Evolutionary conservation across 2,888 invertebrate species (phyloP).

Genomic region (Cryptophagus acutangulus): DNA sequence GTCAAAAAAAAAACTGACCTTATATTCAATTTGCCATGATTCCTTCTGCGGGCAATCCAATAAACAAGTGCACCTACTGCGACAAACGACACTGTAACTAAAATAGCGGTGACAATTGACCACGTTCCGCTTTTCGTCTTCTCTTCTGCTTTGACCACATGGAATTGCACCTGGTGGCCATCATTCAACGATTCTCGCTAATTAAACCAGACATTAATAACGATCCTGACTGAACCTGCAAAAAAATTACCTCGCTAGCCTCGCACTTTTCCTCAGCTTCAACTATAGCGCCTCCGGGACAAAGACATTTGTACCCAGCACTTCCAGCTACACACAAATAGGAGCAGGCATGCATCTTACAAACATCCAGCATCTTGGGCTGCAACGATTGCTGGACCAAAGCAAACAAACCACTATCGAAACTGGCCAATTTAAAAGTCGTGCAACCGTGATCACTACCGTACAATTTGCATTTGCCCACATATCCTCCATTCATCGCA

Average conservation of each 20-base stretch:
- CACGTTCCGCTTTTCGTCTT: conserved; percentile 18
- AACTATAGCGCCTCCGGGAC: conserved; percentile 51
- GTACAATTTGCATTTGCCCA: conserved; percentile 58
- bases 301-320: conserved; percentile 52
- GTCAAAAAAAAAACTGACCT: conserved; percentile 23
- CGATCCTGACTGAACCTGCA: neutral
- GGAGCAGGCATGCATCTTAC: conserved; percentile 52
- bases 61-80: conserved; percentile 19
- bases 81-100: conserved; percentile 17
- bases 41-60: conserved; percentile 23
- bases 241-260: neutral
- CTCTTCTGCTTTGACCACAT: conserved; percentile 10
- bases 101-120: conserved; percentile 24
- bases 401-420: conserved; percentile 51
- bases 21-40: conserved; percentile 26
- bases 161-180: conserved; percentile 15
- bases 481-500: conserved; percentile 53
- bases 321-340: conserved; percentile 58
- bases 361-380: conserved; percentile 50
- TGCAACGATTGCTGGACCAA: conserved; percentile 56
- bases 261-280: conserved; percentile 41
- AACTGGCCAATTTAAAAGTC: conserved; percentile 46
- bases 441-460: conserved; percentile 50
- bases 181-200: conserved; percentile 17
- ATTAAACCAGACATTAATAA: conserved; percentile 7